Evolutionary conservation across 2,888 invertebrate genomes (phyloP).

Genomic region (Synergus japonicus): DNA sequence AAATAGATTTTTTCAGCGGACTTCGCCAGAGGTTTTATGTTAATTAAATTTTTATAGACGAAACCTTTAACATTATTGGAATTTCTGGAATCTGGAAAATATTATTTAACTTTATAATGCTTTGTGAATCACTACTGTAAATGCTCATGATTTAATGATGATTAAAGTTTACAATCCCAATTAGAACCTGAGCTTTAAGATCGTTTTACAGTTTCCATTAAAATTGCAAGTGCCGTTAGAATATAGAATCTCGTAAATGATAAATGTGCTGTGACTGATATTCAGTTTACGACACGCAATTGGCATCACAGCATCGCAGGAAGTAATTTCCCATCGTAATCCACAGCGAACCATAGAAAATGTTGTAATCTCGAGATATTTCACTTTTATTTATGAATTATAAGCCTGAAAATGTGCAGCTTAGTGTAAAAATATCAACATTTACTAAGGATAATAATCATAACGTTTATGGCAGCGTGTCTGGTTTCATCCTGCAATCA

Average conservation of each 20-base stretch:
- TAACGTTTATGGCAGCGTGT: not conserved
- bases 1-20: too few relatives aligned
- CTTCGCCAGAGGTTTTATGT: too few relatives aligned
- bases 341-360: not conserved
- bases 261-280: slow-evolving; percentile 8
- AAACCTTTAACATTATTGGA: not conserved
- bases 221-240: not conserved
- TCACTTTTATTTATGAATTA: not conserved
- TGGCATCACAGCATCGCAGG: not conserved
- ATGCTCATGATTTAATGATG: not conserved
- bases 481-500: not conserved
- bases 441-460: not conserved
- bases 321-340: slow-evolving; percentile 4
- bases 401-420: not conserved
- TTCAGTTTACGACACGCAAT: slow-evolving; percentile 16
- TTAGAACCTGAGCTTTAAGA: not conserved
- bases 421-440: slow-evolving; percentile 3
- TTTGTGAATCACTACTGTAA: not conserved
- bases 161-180: not conserved
- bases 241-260: not conserved
- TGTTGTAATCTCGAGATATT: not conserved
- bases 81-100: not conserved
- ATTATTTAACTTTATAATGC: not conserved
- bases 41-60: not conserved
- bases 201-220: not conserved